Evolutionary conservation across 1,140 invertebrate genomes (phyloP).

Genomic region (Centruroides sculpturatus): DNA sequence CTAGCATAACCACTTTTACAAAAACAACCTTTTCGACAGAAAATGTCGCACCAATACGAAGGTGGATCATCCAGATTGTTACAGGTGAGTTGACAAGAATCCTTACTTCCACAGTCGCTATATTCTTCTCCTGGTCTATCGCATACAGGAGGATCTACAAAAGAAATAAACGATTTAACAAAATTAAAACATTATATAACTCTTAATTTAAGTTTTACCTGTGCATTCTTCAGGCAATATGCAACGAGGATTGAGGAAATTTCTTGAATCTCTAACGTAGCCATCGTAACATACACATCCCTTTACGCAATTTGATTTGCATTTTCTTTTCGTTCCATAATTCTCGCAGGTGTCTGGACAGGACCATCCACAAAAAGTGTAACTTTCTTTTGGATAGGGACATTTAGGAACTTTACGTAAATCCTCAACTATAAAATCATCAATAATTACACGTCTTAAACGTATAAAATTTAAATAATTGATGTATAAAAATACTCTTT

Average conservation of each 20-base stretch:
- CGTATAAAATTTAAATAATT: too few relatives aligned
- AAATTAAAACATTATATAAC: too few relatives aligned
- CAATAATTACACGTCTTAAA: too few relatives aligned
- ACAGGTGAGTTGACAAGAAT: background rate
- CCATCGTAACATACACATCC: conserved; percentile 16
- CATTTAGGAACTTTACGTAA: too few relatives aligned
- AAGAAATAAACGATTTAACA: too few relatives aligned
- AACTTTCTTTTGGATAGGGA: too few relatives aligned
- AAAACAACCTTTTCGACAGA: background rate
- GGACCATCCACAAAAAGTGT: too few relatives aligned
- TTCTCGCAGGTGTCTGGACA: too few relatives aligned
- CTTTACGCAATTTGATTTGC: conserved; percentile 4
- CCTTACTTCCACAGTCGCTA: background rate
- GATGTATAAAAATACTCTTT: too few relatives aligned
- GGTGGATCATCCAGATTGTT: background rate
- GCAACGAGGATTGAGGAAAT: background rate
- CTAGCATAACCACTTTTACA: background rate
- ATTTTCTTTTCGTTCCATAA: background rate
- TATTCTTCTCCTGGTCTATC: background rate
- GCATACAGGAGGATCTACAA: background rate
- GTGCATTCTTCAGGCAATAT: too few relatives aligned
- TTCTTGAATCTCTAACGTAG: conserved; percentile 6
- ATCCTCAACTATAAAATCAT: too few relatives aligned
- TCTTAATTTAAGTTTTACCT: too few relatives aligned
- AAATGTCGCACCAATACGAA: background rate